Base-by-base conservation (phyloP, 2,888 invertebrate genomes). In the Neoaliturus tenellus region DNA sequence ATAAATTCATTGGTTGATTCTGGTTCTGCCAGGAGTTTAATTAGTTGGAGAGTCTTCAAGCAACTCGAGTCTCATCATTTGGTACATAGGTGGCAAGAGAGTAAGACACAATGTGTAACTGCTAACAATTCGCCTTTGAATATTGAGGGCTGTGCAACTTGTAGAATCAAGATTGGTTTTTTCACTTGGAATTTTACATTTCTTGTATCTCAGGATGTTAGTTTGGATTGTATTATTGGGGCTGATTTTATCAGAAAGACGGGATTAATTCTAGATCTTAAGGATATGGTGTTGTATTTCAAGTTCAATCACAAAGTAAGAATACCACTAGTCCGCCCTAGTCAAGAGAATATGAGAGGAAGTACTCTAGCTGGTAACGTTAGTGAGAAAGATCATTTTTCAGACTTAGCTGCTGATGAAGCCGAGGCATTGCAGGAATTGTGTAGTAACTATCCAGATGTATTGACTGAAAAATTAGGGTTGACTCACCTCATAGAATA, bases 401-500 rank as follows among this genome's bases (percentile, higher is more conserved):
- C 44, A 2, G 3, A 44, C 12, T 14, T 44, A 12, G 17, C 6
- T 14, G 44, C 44, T 44, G 44, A 44, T 8, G 44, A 44, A 44
- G 17, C 3, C 2, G 12, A 44, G 2, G 1, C 14, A 12, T 44
- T 44, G 17, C 2, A 44, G 10, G 17, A 44, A 17, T 12, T 44
- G 17, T 17, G 8, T 25, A 17, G 0, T 35, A 44, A 44, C 44
- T 44, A 28, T 51, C 51, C 31, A 23, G 78, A 78, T 25, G 78
- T 78, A 0, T 20, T 78, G 23, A 51, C 78, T 17, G 44, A 41
- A 14, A 48, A 41, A n/a, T n/a, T 78, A 10, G 78, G 78, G 0
- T 23, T 51, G 48, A 48, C 78, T 20, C 23, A 78, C 14, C 2
- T 78, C 1, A 14, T 78, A 3, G 78, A 78, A 35, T 73, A 73